A percentile compares a stretch with the other conserved stretches of the same genome.
phyloP scores from a whole-genome alignment of 1,140 invertebrate species.

The Bombus pascuorum region DNA sequence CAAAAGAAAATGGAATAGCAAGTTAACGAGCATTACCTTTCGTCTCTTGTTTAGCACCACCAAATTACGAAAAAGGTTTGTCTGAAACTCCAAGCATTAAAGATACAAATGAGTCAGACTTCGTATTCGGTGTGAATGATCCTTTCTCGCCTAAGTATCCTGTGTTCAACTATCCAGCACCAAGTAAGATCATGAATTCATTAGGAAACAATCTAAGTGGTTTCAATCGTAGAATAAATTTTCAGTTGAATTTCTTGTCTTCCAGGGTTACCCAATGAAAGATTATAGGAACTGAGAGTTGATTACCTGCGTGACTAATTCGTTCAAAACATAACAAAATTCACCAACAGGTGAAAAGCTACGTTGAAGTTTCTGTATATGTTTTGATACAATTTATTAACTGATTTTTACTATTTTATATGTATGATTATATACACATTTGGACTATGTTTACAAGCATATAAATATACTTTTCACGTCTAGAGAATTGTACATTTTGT shows the following conservation, averaged over 20 bases:
- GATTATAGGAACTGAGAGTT: not conserved
- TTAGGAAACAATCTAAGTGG: not conserved
- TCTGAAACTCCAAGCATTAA: slow-evolving; percentile 38
- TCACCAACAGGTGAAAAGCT: not conserved
- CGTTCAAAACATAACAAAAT: not conserved
- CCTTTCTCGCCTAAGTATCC: slow-evolving; percentile 62
- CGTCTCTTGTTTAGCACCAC: slow-evolving; percentile 52
- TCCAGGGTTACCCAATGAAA: not conserved
- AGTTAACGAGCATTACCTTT: not conserved
- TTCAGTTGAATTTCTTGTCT: not conserved
- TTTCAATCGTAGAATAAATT: not conserved
- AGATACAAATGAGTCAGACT: slow-evolving; percentile 41
- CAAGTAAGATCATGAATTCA: slow-evolving; percentile 27
- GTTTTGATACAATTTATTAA: not conserved
- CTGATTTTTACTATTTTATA: not conserved
- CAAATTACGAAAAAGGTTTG: slow-evolving; percentile 65
- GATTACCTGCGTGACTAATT: not conserved
- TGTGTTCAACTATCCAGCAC: slow-evolving; percentile 53
- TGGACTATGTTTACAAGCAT: not conserved
- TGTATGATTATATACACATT: not conserved
- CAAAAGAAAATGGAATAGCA: not conserved
- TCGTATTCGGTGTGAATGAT: slow-evolving; percentile 25
- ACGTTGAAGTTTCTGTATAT: not conserved
- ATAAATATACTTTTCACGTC: not conserved
- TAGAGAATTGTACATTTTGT: not conserved